Conservation (phyloP, 1,140 invertebrate genomes). For the Drosophila repleta region DNA sequence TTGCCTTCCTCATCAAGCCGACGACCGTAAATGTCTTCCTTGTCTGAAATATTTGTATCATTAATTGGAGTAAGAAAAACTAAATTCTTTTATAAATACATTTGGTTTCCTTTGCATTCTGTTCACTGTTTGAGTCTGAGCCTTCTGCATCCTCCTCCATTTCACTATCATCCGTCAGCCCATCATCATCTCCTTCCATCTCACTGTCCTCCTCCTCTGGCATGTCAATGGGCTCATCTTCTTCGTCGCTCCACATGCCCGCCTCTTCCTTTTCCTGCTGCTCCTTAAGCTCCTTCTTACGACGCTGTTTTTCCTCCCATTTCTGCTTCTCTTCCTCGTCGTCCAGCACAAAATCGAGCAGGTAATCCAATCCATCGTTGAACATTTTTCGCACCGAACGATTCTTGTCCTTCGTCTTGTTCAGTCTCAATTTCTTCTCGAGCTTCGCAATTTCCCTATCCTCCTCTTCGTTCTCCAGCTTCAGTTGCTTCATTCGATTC, state of each 20-base stretch:
- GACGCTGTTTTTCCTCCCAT: conserved; percentile 65
- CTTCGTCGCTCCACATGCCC: conserved; percentile 73
- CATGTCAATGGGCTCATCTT: conserved; percentile 49
- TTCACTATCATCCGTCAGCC: conserved; percentile 40
- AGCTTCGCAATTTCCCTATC: conserved; percentile 91
- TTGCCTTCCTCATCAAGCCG: conserved; percentile 92
- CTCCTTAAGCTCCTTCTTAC: conserved; percentile 64
- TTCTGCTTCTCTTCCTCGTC: conserved; percentile 87
- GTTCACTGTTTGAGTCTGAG: conserved; percentile 14
- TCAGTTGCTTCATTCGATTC: conserved; percentile 87
- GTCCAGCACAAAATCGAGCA: conserved; percentile 92
- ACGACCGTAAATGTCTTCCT: conserved; percentile 98
- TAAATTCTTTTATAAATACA: conserved; percentile 16
- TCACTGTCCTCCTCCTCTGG: conserved; percentile 78
- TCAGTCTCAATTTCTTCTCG: conserved; percentile 93
- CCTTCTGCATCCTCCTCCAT: conserved; percentile 56
- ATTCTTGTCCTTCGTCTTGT: conserved; percentile 89
- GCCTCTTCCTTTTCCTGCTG: conserved; percentile 61
- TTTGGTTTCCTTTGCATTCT: conserved; percentile 3
- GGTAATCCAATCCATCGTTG: conserved; percentile 94
- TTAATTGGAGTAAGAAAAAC: background rate
- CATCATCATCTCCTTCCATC: conserved; percentile 44
- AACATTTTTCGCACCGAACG: conserved; percentile 90
- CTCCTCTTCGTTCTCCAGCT: conserved; percentile 90
- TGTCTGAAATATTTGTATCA: conserved; percentile 77